Conservation (phyloP, 2,113 vertebrate genomes). For the Equus quagga region DNA sequence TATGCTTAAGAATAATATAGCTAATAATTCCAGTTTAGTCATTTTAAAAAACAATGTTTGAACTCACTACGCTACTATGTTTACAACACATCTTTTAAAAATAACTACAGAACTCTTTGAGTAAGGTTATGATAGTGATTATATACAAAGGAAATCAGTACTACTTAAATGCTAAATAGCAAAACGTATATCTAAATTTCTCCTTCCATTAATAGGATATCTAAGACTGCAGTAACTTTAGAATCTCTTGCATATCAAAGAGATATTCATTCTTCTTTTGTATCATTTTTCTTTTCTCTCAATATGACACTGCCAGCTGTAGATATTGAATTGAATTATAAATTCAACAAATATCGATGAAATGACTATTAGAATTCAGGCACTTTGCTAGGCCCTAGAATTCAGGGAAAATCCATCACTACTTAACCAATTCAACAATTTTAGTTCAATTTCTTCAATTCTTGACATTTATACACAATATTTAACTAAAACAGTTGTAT, state of each 20-base stretch:
- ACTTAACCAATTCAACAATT: neutral
- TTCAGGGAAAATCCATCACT: neutral
- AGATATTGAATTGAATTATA: neutral
- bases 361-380: neutral
- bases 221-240: neutral
- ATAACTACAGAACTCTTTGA: neutral
- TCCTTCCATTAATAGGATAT: neutral
- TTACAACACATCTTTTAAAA: neutral
- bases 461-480: neutral
- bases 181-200: neutral
- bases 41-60: neutral
- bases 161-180: neutral
- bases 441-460: neutral
- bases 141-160: neutral
- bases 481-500: neutral
- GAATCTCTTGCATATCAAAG: neutral
- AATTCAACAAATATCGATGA: neutral
- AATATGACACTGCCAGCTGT: neutral
- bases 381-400: neutral
- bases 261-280: neutral
- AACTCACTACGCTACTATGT: neutral
- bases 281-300: neutral
- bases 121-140: neutral
- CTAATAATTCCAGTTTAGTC: neutral
- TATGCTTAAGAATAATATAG: neutral